phyloP scores from a whole-genome alignment of 2,888 invertebrate species.

The Helleia helle region DNA sequence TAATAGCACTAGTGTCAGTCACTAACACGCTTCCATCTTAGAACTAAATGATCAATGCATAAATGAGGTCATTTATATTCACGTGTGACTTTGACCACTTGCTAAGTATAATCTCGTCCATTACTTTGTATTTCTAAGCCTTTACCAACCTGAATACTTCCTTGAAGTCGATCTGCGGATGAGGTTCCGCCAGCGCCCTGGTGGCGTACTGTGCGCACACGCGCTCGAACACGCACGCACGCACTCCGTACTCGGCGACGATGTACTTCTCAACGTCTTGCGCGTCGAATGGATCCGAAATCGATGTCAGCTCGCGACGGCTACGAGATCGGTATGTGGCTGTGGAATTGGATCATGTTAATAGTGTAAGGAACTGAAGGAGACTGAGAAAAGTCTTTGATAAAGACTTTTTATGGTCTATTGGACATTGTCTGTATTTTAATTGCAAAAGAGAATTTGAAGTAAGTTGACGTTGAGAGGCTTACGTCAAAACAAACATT shows the following conservation, averaged over 20 bases:
- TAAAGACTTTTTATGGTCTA: not conserved
- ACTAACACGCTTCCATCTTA: no score
- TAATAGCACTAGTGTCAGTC: no score
- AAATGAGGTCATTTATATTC: no score
- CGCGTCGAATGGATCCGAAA: constrained; percentile 68
- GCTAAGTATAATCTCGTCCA: no score
- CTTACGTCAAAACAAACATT: no score
- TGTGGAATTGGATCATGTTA: constrained; percentile 34
- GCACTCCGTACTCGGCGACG: constrained; percentile 82
- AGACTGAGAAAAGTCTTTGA: no score
- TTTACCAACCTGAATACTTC: constrained; percentile 78
- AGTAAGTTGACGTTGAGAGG: no score
- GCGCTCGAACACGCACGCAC: constrained; percentile 85
- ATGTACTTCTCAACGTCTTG: constrained; percentile 86
- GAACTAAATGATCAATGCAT: no score
- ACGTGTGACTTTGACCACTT: no score
- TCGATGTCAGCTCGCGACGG: constrained; percentile 65
- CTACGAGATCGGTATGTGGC: constrained; percentile 81
- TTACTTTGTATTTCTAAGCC: no score
- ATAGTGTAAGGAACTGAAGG: not conserved
- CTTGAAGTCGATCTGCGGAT: constrained; percentile 78
- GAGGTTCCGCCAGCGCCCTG: constrained; percentile 60
- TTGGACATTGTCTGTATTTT: no score
- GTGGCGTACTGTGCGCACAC: constrained; percentile 83
- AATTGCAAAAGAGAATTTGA: no score